Percentiles rank a stretch among this genome's conserved stretches.
phyloP scores from a whole-genome alignment of 2,113 vertebrate genomes.

The Axis porcinus region DNA sequence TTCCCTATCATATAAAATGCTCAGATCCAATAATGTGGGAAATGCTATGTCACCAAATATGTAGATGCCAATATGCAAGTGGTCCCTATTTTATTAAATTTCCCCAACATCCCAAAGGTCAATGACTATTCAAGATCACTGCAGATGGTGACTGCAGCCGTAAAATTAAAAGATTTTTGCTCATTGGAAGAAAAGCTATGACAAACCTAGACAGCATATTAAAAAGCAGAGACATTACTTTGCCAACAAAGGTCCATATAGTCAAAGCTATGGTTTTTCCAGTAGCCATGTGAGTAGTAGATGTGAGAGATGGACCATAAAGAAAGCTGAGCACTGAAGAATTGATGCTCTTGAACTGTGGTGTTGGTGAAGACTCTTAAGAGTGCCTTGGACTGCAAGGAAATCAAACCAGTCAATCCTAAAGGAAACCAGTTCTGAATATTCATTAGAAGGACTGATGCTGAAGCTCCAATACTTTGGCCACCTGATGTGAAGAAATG shows the following conservation, averaged over 20 bases:
- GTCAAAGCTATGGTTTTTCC: neutral
- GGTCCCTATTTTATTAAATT: neutral
- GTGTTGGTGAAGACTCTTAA: neutral
- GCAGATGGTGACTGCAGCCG: neutral
- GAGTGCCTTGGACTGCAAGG: neutral
- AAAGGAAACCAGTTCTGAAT: neutral
- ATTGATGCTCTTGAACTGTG: neutral
- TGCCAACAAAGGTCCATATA: neutral
- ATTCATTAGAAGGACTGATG: neutral
- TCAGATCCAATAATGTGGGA: neutral
- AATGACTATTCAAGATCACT: neutral
- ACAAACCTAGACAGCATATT: neutral
- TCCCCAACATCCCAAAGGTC: neutral
- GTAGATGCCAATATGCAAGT: neutral
- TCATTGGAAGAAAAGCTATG: neutral
- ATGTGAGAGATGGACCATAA: neutral
- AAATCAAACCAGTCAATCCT: neutral
- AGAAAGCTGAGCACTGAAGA: neutral
- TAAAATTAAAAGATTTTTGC: neutral
- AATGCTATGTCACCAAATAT: neutral
- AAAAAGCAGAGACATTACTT: neutral
- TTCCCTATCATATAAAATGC: neutral
- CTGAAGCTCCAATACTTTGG: neutral
- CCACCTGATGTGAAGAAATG: neutral
- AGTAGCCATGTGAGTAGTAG: neutral